Evolutionary conservation across 2,113 vertebrate genomes (phyloP), one percentile per base, ranked within the genome.

Genomic region (Hyperopisus bebe): DNA sequence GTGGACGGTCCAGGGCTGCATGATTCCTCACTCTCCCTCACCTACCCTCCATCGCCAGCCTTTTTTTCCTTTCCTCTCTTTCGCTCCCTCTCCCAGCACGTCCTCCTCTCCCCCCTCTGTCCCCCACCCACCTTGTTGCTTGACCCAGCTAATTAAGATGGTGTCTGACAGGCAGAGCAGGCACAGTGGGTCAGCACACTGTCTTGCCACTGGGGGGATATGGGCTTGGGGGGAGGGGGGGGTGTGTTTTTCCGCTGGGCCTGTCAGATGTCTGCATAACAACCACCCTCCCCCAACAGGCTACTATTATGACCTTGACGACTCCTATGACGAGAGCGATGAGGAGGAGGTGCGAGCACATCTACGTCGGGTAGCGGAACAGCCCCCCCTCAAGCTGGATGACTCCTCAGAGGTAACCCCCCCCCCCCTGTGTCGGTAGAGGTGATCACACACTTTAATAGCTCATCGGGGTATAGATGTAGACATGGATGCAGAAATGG

Each of bases 301-400:
- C 90, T 99, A 99, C 93, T 99, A 97, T 94, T 99, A 99, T 0
- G 98, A 99, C 94, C 96, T 99, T 92, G 98, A 99, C 0, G 98
- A 99, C 95, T 99, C 98, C 5, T 99, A 98, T 0, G 98, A 99
- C 0, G 98, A 99, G 94, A 99, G 98, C 0, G 98, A 99, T 0
- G 98, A 99, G 92, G 98, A 99, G 92, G 98, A 99, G 93, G 98
- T 99, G 91, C 95, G 97, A 91, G 97, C 97, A 47, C 98, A 99
- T 95, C 97, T 99, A 89, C 96, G 97, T 74, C 97, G 97, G 6
- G 98, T 99, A 55, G 95, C 97, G 0, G 97, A 99, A 92, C 98
- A 99, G 94, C 97, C 98, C 0, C 97, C 98, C 0, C 96, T 99
- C 92, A 99, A 99, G 92, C 94, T 99, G 93, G 98, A 99, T 87